Conservation (phyloP, 1,140 invertebrate species). For the Zelostemma sp. region DNA sequence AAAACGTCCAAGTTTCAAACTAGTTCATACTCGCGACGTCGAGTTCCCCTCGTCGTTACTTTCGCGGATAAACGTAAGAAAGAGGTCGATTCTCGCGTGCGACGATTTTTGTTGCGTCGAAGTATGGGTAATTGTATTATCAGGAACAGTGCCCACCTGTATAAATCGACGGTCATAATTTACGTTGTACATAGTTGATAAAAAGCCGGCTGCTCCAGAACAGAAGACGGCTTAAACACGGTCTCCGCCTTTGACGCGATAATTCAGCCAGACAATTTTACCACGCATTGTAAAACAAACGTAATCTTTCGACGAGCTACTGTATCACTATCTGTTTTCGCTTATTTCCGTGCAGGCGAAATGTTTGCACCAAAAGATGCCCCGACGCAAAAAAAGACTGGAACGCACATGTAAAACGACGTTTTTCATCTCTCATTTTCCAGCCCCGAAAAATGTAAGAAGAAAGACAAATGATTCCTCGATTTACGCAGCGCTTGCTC, state of each 20-base stretch:
- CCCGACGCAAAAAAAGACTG: too few relatives aligned
- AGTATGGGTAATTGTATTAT: slow-evolving; percentile 16
- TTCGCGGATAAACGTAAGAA: not conserved
- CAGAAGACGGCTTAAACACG: slow-evolving; percentile 34
- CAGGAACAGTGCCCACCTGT: slow-evolving; percentile 24
- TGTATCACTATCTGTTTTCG: slow-evolving; percentile 59
- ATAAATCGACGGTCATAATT: slow-evolving; percentile 35
- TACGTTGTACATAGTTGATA: slow-evolving; percentile 37
- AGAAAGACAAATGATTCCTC: too few relatives aligned
- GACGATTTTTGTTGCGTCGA: not conserved
- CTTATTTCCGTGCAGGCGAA: slow-evolving; percentile 34
- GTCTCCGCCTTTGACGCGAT: slow-evolving; percentile 54
- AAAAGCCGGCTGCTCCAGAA: slow-evolving; percentile 27
- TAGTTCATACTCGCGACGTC: too few relatives aligned
- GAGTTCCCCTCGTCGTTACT: too few relatives aligned
- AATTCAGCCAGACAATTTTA: slow-evolving; percentile 65
- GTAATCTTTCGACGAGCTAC: slow-evolving; percentile 68
- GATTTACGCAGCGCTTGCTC: too few relatives aligned
- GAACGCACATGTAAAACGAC: too few relatives aligned
- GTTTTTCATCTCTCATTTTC: too few relatives aligned
- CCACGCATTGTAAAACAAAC: slow-evolving; percentile 68
- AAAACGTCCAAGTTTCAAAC: too few relatives aligned
- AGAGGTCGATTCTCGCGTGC: not conserved
- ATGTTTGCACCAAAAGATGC: too few relatives aligned
- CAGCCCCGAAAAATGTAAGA: too few relatives aligned